Evolutionary conservation across 2,797 vertebrate species (phyloP), one percentile per base, ranked within the genome.

Genomic region (Tragopan temminckii): DNA sequence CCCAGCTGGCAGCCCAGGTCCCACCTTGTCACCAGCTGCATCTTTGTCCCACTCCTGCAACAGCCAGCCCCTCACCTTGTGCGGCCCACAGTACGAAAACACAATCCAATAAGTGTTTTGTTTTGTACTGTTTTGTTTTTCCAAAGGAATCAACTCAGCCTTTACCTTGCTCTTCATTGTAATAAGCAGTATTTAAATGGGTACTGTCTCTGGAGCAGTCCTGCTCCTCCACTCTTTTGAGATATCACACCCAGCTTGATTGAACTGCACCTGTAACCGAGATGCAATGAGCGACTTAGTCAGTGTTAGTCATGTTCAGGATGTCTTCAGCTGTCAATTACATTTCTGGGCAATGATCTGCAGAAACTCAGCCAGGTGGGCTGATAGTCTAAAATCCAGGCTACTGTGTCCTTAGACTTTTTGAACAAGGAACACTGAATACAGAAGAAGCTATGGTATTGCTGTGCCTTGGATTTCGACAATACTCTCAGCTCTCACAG

Each of bases 161-260:
- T 69, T 77, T 35, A 4, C n/a, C 46, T 67, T 67, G 13, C 45
- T 85, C 46, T 63, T 85, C 24, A 5, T 29, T 29, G 35, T 42
- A 52, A 63, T n/a, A 70, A 83, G 45, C 42, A 0, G 0, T 1
- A 1, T 67, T 62, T 69, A 42, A 15, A 35, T 20, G 15, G 40
- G 38, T 35, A 24, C 43, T 38, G 21, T 27, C 15, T 52, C 33
- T 58, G 59, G 21, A 69, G 17, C 2, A 5, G 14, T 38, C 25
- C 38, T 13, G 8, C 29, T 70, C 66, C 36, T 79, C 15, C 10
- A 15, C 8, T 9, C 1, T 0, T 1, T 9, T n/a, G 61, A 46
- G 50, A 19, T 11, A n/a, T 11, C 27, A 12, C 19, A 14, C 31
- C 15, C 40, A 67, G 24, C 19, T 31, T 57, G 20, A 33, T 68